Evolutionary conservation across 2,113 vertebrate genomes (phyloP).

Genomic region (Oophaga pumilio): DNA sequence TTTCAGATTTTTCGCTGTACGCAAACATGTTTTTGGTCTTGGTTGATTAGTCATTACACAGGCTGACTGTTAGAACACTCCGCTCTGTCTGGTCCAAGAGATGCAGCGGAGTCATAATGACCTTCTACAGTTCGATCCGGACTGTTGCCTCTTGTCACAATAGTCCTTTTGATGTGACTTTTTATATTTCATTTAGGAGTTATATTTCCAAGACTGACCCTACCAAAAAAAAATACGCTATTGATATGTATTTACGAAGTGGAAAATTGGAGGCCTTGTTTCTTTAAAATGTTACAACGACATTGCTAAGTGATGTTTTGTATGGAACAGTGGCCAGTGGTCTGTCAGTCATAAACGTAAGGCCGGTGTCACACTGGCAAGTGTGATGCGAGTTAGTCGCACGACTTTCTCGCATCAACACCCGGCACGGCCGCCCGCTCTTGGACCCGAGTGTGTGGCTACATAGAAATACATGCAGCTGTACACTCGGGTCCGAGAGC

Average conservation of each 20-base stretch:
- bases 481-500: no score
- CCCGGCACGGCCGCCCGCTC: no score
- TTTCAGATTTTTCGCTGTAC: no score
- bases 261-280: neutral
- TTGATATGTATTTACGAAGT: neutral
- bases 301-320: neutral
- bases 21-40: neutral
- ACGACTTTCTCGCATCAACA: no score
- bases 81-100: neutral
- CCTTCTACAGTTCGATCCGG: neutral
- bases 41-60: neutral
- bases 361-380: no score
- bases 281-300: neutral
- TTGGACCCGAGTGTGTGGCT: no score
- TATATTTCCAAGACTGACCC: neutral
- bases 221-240: neutral
- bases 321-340: neutral
- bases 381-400: no score
- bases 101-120: no score
- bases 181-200: neutral
- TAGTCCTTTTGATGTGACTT: neutral
- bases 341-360: neutral
- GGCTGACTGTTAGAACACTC: neutral
- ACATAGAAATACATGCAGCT: no score
- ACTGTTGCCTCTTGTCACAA: neutral